Evolutionary conservation across 2,888 invertebrate species (phyloP).

Genomic region (Phania funesta): DNA sequence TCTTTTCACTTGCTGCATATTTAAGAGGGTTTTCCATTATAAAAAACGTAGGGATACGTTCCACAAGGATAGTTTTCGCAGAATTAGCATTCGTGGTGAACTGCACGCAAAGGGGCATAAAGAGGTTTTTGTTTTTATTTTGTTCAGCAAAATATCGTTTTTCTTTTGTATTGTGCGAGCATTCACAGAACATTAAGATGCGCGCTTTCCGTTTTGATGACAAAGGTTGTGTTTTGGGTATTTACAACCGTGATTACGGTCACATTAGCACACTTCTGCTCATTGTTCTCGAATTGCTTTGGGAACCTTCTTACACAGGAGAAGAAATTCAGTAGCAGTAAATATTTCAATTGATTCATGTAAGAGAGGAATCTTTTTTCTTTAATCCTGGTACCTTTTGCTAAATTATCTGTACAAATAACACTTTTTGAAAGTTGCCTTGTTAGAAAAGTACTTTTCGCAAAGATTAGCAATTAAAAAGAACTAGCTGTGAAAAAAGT

Average conservation of each 20-base stretch:
- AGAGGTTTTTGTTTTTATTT: slow-evolving; percentile 1
- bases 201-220: background rate
- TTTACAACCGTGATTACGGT: slow-evolving; percentile 32
- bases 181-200: background rate
- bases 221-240: background rate
- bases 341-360: too few species aligned
- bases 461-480: too few species aligned
- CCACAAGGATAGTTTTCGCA: slow-evolving; percentile 11
- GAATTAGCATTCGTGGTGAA: slow-evolving; percentile 53
- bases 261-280: slow-evolving; percentile 43
- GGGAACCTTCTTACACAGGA: background rate
- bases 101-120: background rate
- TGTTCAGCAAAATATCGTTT: slow-evolving; percentile 30
- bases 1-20: slow-evolving; percentile 38
- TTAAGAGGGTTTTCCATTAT: slow-evolving; percentile 24
- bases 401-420: too few species aligned
- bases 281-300: slow-evolving; percentile 8
- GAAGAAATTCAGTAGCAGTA: too few species aligned
- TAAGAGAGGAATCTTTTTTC: too few species aligned
- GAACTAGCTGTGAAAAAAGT: too few species aligned
- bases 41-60: background rate
- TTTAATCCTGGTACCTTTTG: too few species aligned
- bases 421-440: too few species aligned
- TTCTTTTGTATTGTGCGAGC: slow-evolving; percentile 19
- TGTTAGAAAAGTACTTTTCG: too few species aligned